Conservation (phyloP, 2,888 invertebrate species). For the Stratiomys singularior region DNA sequence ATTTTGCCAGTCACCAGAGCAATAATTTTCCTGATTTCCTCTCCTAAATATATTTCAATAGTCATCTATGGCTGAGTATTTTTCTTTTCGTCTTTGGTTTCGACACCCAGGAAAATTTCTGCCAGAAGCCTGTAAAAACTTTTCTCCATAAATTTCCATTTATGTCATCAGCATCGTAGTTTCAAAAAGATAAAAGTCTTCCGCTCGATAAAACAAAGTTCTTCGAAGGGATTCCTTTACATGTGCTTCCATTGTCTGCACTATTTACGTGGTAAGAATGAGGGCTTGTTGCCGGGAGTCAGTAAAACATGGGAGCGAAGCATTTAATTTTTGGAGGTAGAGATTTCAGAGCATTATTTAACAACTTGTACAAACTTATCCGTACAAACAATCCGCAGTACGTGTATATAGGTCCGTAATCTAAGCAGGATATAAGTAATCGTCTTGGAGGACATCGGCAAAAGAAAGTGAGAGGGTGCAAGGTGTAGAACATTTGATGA, state of each 20-base stretch:
- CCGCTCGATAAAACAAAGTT: slow-evolving; percentile 27
- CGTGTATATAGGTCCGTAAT: no score
- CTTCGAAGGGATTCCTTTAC: not conserved
- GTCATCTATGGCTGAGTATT: not conserved
- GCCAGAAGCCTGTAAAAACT: slow-evolving; percentile 15
- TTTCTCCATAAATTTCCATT: slow-evolving; percentile 43
- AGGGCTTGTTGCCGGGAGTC: no score
- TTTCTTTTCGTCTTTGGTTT: not conserved
- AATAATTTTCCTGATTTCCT: slow-evolving; percentile 11
- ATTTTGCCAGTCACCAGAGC: not conserved
- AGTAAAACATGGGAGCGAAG: no score
- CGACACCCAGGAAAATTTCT: not conserved
- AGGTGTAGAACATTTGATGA: no score
- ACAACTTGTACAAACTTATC: no score
- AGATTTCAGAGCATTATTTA: no score
- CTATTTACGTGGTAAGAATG: no score
- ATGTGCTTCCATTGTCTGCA: not conserved
- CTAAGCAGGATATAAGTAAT: no score
- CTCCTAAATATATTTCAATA: not conserved
- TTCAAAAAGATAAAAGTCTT: slow-evolving; percentile 35
- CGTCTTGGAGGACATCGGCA: no score
- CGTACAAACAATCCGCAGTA: no score
- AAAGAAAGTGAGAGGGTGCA: no score
- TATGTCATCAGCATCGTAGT: slow-evolving; percentile 43
- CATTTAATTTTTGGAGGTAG: no score